phyloP scores from a whole-genome alignment of 2,888 invertebrate genomes.

The Drosophila colorata region DNA sequence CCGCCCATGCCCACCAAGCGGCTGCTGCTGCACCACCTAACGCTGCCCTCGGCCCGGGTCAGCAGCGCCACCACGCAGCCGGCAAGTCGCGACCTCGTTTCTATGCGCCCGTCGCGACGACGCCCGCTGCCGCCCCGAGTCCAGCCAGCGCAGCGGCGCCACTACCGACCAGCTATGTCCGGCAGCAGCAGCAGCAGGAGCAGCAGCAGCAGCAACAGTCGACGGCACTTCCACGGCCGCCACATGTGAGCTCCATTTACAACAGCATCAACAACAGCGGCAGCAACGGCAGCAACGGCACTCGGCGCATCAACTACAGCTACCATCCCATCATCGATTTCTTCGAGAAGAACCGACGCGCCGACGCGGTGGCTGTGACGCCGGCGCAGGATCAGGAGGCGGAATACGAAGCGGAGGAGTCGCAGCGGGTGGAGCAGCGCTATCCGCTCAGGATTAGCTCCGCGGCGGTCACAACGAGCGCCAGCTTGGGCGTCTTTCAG shows the following conservation, averaged over 20 bases:
- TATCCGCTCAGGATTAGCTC: conserved; percentile 35
- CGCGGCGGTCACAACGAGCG: conserved; percentile 12
- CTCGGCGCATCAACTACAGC: conserved; percentile 90
- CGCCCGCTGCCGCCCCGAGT: conserved; percentile 47
- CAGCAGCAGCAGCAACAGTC: no score
- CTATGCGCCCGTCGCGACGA: conserved; percentile 68
- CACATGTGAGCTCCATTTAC: conserved; percentile 73
- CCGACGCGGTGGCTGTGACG: conserved; percentile 31
- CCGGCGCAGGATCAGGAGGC: not conserved
- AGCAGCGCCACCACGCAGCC: conserved; percentile 41
- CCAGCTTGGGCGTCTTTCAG: conserved; percentile 49
- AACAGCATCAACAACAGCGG: conserved; percentile 38
- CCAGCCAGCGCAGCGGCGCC: conserved; percentile 62
- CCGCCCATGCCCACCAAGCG: conserved; percentile 75
- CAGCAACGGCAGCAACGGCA: conserved; percentile 30
- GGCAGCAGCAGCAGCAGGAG: conserved; percentile 39
- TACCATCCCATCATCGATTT: conserved; percentile 94
- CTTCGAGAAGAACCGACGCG: conserved; percentile 86
- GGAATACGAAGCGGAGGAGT: conserved; percentile 48
- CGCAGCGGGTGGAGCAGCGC: conserved; percentile 51
- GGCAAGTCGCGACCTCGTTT: conserved; percentile 71
- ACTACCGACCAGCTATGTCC: conserved; percentile 58
- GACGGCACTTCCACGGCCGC: conserved; percentile 66
- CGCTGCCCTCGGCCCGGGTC: conserved; percentile 52
- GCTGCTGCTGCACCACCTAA: conserved; percentile 59